Evolutionary conservation across 1,140 invertebrate genomes (phyloP).

Genomic region (Rhopalosiphum maidis): DNA sequence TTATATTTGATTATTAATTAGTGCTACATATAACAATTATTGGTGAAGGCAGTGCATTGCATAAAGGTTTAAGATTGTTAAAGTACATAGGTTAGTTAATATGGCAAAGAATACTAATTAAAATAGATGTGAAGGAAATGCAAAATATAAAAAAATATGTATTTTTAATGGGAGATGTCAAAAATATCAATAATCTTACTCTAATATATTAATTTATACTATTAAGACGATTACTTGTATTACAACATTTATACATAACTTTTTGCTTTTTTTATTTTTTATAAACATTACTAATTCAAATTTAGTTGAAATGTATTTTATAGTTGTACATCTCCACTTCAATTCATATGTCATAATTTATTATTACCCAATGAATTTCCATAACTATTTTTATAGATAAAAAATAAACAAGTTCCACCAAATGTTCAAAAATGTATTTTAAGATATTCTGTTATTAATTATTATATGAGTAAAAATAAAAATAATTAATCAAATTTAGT

Average conservation of each 20-base stretch:
- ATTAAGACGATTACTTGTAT: background rate
- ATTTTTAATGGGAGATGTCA: background rate
- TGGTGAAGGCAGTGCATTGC: background rate
- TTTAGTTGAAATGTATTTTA: too few species aligned
- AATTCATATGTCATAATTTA: too few species aligned
- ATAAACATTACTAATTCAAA: too few species aligned
- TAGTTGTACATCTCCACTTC: too few species aligned
- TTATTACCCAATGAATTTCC: too few species aligned
- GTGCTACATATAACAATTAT: background rate
- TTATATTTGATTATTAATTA: background rate
- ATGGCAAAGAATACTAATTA: background rate
- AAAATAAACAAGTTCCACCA: too few species aligned
- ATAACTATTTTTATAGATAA: too few species aligned
- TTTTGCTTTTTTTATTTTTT: background rate
- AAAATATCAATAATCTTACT: background rate
- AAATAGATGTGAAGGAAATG: background rate
- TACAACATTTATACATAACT: background rate
- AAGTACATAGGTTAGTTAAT: background rate
- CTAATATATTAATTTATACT: background rate
- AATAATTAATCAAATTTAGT: too few species aligned
- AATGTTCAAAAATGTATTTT: too few species aligned
- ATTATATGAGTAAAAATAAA: too few species aligned
- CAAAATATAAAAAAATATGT: background rate
- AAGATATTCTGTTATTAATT: too few species aligned
- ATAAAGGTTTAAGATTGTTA: background rate